Evolutionary conservation across 1,140 invertebrate genomes (phyloP).

Genomic region (Micrasema longulum): DNA sequence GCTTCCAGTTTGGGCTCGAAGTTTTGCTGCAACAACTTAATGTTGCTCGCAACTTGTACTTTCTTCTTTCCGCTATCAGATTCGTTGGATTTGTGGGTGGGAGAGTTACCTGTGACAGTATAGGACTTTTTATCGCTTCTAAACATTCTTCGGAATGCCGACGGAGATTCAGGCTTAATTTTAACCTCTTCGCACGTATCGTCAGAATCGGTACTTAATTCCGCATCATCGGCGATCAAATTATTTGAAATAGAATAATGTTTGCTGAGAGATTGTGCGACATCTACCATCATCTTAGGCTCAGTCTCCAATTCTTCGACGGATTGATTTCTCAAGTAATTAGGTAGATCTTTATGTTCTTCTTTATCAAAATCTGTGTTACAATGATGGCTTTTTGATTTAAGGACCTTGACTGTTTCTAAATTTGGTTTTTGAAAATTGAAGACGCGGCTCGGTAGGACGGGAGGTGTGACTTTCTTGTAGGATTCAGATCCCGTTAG

Average conservation of each 20-base stretch:
- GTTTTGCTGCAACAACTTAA: conserved; percentile 46
- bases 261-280: conserved; percentile 57
- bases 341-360: conserved; percentile 52
- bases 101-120: conserved; percentile 37
- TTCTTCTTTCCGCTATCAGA: conserved; percentile 45
- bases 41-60: conserved; percentile 43
- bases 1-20: conserved; percentile 44
- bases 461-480: conserved; percentile 30
- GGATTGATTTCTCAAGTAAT: conserved; percentile 65
- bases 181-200: conserved; percentile 43
- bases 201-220: conserved; percentile 51
- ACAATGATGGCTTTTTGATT: conserved; percentile 51
- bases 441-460: not conserved
- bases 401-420: conserved; percentile 45
- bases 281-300: conserved; percentile 56
- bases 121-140: conserved; percentile 50
- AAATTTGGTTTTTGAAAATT: conserved; percentile 48
- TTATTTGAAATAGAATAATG: conserved; percentile 61
- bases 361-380: conserved; percentile 33
- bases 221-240: conserved; percentile 33
- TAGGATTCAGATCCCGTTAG: conserved; percentile 34
- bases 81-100: conserved; percentile 3
- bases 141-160: conserved; percentile 48
- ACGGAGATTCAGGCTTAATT: conserved; percentile 32
- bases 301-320: conserved; percentile 62